These are phyloP conservation scores for Ostrea edulis DNA, from an alignment of 1,140 invertebrate genomes.

Conservation along the genomic window DNA sequence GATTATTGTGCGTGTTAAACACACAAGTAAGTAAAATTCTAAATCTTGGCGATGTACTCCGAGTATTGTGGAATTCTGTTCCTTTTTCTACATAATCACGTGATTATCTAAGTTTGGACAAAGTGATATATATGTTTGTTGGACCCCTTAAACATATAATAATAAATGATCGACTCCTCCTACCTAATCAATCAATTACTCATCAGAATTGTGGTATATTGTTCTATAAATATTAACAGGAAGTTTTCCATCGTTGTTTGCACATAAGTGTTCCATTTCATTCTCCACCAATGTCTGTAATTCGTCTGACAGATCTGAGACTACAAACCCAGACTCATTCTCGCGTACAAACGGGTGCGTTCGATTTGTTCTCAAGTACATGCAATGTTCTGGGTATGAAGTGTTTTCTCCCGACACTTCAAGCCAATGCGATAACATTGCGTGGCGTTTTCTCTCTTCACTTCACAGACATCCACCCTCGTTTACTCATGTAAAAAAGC, in stretches of 20 bases:
- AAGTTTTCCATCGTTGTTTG: slow-evolving; percentile 22
- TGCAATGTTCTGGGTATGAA: slow-evolving; percentile 4
- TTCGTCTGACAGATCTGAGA: background rate
- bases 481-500: background rate
- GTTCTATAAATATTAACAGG: background rate
- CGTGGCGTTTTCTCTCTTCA: slow-evolving; percentile 4
- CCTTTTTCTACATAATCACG: too few species aligned
- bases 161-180: background rate
- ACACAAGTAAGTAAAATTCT: too few species aligned
- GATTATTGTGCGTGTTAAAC: too few species aligned
- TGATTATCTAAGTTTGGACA: too few species aligned
- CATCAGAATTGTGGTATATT: background rate
- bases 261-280: background rate
- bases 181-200: background rate
- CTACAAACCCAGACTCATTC: background rate
- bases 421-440: slow-evolving; percentile 27
- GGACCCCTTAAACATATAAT: background rate
- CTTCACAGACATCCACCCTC: slow-evolving; percentile 28
- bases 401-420: slow-evolving; percentile 17
- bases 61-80: too few species aligned
- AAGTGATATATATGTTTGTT: too few species aligned
- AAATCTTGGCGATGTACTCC: too few species aligned
- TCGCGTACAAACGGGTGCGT: slow-evolving; percentile 21
- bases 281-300: background rate
- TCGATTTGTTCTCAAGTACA: slow-evolving; percentile 22